Evolutionary conservation across 2,797 vertebrate genomes (phyloP).

Genomic region (Pangasius sanitwongsei): DNA sequence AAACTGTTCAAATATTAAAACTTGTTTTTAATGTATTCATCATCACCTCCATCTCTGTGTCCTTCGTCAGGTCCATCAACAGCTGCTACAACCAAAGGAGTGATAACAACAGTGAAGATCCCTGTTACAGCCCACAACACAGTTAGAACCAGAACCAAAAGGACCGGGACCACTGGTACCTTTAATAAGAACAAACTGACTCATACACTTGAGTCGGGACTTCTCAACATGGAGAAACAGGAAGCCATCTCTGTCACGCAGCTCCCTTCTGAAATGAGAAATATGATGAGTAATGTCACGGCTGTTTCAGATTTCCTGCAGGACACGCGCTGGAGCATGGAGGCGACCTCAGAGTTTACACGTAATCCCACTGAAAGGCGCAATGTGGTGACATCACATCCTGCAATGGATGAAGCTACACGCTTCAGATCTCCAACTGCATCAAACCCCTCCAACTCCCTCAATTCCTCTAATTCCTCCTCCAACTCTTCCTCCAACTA

Average conservation of each 20-base stretch:
- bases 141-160: conserved; percentile 55
- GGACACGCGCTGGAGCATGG: neutral
- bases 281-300: neutral
- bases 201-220: neutral
- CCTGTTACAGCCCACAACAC: conserved; percentile 23
- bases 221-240: conserved; percentile 11
- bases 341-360: neutral
- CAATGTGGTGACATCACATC: neutral
- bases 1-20: neutral
- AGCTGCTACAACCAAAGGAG: conserved; percentile 25
- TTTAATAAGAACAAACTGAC: conserved; percentile 1
- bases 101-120: conserved; percentile 17
- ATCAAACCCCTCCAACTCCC: neutral
- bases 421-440: conserved; percentile 1
- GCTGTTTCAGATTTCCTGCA: conserved; percentile 9
- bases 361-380: neutral
- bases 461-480: neutral
- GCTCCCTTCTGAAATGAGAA: conserved; percentile 1
- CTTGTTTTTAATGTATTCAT: neutral
- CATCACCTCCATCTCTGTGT: neutral
- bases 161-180: conserved; percentile 34
- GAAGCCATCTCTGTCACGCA: neutral
- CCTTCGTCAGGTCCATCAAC: conserved; percentile 57
- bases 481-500: neutral
- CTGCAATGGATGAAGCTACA: neutral